Evolutionary conservation across 2,888 invertebrate genomes (phyloP).

Genomic region (Heliconius ismenius): DNA sequence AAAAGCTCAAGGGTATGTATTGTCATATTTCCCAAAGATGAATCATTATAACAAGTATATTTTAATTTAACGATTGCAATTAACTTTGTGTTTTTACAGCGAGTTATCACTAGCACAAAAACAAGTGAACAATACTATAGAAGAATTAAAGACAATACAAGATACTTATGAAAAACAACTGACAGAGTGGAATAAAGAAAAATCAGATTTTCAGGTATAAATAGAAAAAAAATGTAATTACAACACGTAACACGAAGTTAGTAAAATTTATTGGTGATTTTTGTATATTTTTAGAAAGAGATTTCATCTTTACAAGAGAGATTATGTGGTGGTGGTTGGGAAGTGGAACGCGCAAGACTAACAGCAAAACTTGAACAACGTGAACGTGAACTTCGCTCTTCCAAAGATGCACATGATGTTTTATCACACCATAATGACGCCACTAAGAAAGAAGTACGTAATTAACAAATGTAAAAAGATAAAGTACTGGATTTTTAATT

Average conservation of each 20-base stretch:
- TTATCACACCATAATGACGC: conserved; percentile 88
- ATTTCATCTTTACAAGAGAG: conserved; percentile 76
- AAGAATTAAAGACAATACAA: conserved; percentile 84
- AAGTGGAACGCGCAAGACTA: conserved; percentile 86
- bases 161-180: conserved; percentile 85
- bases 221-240: neutral
- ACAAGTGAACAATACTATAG: conserved; percentile 83
- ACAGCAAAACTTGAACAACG: conserved; percentile 88
- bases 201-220: conserved; percentile 85
- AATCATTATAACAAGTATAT: neutral
- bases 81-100: conserved; percentile 65
- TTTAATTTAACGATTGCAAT: neutral
- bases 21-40: conserved; percentile 7
- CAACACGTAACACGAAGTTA: neutral
- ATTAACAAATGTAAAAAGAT: neutral
- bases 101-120: conserved; percentile 83
- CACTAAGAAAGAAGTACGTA: conserved; percentile 78
- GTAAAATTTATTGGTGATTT: neutral
- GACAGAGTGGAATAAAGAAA: conserved; percentile 88
- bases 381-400: conserved; percentile 86
- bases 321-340: conserved; percentile 80
- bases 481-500: no score
- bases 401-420: conserved; percentile 89
- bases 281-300: conserved; percentile 56
- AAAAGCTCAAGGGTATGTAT: conserved; percentile 84